Evolutionary conservation across 2,797 vertebrate species (phyloP), one percentile per base, ranked within the genome.

Genomic region (Chrosomus eos): DNA sequence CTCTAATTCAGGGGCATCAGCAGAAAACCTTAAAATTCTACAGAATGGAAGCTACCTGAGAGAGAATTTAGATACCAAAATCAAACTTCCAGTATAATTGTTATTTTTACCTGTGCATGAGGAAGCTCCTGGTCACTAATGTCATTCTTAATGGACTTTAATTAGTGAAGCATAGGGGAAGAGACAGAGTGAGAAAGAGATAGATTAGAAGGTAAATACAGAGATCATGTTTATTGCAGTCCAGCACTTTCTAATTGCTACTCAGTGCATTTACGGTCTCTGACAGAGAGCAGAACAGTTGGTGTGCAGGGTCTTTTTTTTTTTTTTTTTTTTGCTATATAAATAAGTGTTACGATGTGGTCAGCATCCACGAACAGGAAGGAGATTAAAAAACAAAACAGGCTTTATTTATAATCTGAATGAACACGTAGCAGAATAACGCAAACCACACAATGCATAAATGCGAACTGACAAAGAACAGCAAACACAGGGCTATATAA

Each of bases 61-160:
- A 84, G 60, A 87, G 67, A 58, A 31, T 19, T 68, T 31, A 67
- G 53, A 62, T 67, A 43, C 48, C 48, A n/a, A 40, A 74, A 80
- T 80, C 55, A 73, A 77, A 66, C 18, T 38, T 82, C 28, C 3
- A 83, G 91, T 90, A 90, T 94, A 94, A 94, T 92, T 93, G 40
- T 87, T 94, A 91, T 94, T 93, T 94, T 93, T 92, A 92, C 90
- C 89, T 36, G 55, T 80, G 89, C 83, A 87, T 77, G 80, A 91
- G 88, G 90, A 94, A 92, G 87, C 91, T 92, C 89, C 60, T 38
- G 91, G 90, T 91, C 91, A 88, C 89, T 89, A 91, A 92, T 88
- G 89, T 83, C 93, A 93, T 88, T 89, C 90, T 92, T 93, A 94
- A 94, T 94, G 91, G 91, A 93, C 89, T 91, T 91, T 93, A 93